Conservation (phyloP, 2,113 vertebrate genomes). For the Thomomys bottae region DNA sequence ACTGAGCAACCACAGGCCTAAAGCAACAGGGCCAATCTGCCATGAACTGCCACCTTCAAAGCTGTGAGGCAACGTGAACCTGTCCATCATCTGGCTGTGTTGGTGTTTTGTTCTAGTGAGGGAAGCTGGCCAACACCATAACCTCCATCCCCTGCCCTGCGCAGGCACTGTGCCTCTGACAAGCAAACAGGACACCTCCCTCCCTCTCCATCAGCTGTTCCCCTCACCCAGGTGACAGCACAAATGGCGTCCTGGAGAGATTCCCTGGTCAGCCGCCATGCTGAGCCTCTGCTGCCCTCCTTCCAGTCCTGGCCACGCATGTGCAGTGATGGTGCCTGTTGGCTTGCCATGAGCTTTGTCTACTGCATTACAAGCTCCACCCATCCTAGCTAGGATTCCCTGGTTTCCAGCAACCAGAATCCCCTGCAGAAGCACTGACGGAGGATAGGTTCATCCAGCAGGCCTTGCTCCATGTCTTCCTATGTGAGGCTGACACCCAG, state of each 20-base stretch:
- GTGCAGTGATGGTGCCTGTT: too few species aligned
- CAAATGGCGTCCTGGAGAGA: background rate
- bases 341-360: background rate
- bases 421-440: background rate
- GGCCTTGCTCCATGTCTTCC: background rate
- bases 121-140: background rate
- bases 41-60: background rate
- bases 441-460: background rate
- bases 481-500: background rate
- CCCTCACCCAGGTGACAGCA: too few species aligned
- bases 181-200: background rate
- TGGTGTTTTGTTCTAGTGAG: background rate
- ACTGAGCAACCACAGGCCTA: background rate
- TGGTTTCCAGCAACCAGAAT: too few species aligned
- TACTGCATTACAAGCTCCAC: background rate
- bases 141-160: too few species aligned
- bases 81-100: background rate
- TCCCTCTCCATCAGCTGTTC: background rate
- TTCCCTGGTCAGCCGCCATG: accelerated
- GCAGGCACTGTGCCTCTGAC: too few species aligned
- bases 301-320: background rate
- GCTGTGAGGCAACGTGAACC: background rate
- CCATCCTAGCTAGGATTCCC: too few species aligned
- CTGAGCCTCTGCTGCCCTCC: background rate
- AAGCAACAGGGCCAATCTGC: background rate